Conservation (phyloP, 2,888 invertebrate species). For the Pachymerium ferrugineum region DNA sequence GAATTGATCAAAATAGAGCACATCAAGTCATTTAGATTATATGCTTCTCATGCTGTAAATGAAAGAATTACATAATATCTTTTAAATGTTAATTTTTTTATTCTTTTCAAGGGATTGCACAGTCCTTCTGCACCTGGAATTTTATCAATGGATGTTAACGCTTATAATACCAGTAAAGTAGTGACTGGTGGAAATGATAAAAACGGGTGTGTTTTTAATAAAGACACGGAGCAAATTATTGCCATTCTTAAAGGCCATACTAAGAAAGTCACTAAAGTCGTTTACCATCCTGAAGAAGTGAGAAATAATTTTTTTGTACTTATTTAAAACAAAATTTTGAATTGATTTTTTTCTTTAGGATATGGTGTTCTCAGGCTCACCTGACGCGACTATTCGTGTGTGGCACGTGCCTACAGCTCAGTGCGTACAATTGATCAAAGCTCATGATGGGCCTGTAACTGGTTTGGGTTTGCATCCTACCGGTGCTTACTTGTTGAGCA, state of each 20-base stretch:
- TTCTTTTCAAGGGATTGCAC: constrained; percentile 80
- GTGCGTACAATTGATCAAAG: constrained; percentile 74
- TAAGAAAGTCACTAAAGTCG: constrained; percentile 82
- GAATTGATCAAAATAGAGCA: constrained; percentile 82
- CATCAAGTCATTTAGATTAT: constrained; percentile 74
- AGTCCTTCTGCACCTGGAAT: constrained; percentile 97
- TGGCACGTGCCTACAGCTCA: constrained; percentile 90
- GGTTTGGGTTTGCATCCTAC: constrained; percentile 97
- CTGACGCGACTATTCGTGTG: constrained; percentile 89
- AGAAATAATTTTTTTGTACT: not conserved
- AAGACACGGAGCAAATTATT: constrained; percentile 89
- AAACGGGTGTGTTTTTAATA: constrained; percentile 96
- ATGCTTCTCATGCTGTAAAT: constrained; percentile 77
- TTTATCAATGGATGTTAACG: constrained; percentile 87
- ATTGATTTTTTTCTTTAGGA: constrained; percentile 52
- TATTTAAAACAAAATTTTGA: not conserved
- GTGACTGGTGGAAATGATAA: constrained; percentile 95
- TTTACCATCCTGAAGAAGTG: constrained; percentile 90
- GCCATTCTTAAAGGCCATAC: constrained; percentile 88
- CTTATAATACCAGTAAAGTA: constrained; percentile 85
- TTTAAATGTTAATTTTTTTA: constrained; percentile 17
- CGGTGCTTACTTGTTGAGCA: constrained; percentile 93
- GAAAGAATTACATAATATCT: not conserved
- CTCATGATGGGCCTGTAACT: constrained; percentile 92
- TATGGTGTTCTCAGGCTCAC: constrained; percentile 87